Evolutionary conservation across 2,797 vertebrate species (phyloP).

Genomic region (Lerista edwardsae): DNA sequence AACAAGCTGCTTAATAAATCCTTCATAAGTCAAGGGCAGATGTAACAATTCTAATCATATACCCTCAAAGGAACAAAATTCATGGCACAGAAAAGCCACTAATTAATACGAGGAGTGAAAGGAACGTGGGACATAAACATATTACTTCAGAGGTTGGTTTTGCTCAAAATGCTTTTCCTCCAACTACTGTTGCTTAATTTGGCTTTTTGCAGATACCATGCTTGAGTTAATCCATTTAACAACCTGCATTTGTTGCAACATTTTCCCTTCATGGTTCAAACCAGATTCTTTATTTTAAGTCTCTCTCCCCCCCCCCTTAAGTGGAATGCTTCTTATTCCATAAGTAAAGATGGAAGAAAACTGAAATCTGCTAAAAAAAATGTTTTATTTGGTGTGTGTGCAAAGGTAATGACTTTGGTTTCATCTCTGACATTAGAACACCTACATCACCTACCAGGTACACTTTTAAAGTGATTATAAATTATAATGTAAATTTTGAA

Average conservation of each 20-base stretch:
- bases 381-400: too few species aligned
- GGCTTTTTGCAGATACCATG: not conserved
- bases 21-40: conserved; percentile 40
- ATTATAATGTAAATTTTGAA: too few species aligned
- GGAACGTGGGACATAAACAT: not conserved
- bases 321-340: not conserved
- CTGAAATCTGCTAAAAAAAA: too few species aligned
- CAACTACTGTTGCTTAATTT: not conserved
- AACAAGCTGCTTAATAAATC: conserved; percentile 31
- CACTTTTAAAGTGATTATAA: too few species aligned
- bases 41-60: conserved; percentile 36
- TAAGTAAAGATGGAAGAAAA: too few species aligned
- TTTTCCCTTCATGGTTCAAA: conserved; percentile 5
- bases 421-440: too few species aligned
- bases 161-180: conserved; percentile 24
- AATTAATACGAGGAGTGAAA: conserved; percentile 7
- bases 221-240: not conserved
- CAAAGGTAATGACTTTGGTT: too few species aligned
- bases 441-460: too few species aligned
- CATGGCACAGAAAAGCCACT: not conserved
- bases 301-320: not conserved
- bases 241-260: not conserved
- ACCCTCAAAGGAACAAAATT: conserved; percentile 21
- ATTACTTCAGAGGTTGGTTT: not conserved
- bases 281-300: not conserved